These are phyloP conservation scores for Aradophagus sp. DNA, from an alignment of 1,140 invertebrate species.

Conservation along the genomic window DNA sequence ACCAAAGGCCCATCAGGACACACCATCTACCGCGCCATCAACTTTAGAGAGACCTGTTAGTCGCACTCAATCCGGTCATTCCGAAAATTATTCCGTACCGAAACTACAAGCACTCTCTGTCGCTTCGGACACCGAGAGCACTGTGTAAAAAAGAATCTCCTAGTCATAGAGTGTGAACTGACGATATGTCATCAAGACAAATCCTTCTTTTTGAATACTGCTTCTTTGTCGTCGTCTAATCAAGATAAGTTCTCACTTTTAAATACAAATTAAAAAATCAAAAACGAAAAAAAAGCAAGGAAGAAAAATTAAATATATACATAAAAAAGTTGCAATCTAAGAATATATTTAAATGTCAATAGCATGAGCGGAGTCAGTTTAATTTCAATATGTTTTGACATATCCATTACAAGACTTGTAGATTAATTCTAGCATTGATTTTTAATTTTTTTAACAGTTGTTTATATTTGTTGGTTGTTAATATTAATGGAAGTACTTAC, in stretches of 20 bases:
- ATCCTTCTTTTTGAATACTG: slow-evolving; percentile 20
- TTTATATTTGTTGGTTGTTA: background rate
- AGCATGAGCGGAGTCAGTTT: slow-evolving; percentile 34
- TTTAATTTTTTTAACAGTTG: slow-evolving; percentile 5
- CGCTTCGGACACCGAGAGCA: slow-evolving; percentile 69
- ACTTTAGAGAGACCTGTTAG: slow-evolving; percentile 65
- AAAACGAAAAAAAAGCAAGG: too few species aligned
- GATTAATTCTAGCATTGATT: too few species aligned
- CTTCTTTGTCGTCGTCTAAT: slow-evolving; percentile 35
- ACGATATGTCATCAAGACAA: slow-evolving; percentile 26
- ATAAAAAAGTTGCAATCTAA: too few species aligned
- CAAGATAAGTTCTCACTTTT: slow-evolving; percentile 25
- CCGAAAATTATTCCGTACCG: slow-evolving; percentile 77
- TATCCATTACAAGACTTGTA: slow-evolving; percentile 14
- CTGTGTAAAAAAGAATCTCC: slow-evolving; percentile 66
- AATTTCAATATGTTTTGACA: slow-evolving; percentile 32
- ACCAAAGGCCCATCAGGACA: slow-evolving; percentile 75
- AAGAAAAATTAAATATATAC: slow-evolving; percentile 1
- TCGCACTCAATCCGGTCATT: slow-evolving; percentile 62
- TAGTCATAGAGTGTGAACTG: slow-evolving; percentile 64
- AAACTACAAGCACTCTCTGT: slow-evolving; percentile 73
- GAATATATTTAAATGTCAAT: slow-evolving; percentile 14
- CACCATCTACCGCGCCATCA: slow-evolving; percentile 67
- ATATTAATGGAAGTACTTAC: slow-evolving; percentile 36
- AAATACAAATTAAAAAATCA: slow-evolving; percentile 1